Conservation (phyloP, 1,140 invertebrate genomes). For the Drosophila simulans region DNA sequence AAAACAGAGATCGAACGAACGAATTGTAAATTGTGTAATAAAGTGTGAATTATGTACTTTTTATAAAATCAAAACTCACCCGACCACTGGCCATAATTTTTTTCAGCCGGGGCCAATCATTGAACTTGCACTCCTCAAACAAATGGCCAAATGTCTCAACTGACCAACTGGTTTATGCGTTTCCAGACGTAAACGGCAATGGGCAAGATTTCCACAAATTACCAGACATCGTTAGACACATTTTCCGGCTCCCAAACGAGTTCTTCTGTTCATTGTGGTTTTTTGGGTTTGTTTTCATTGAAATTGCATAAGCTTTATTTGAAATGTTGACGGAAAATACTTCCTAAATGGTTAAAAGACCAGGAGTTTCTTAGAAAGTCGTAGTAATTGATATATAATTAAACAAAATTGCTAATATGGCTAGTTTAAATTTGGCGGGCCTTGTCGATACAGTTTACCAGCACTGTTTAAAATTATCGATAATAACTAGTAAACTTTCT, state of each 20-base stretch:
- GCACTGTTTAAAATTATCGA: slow-evolving; percentile 4
- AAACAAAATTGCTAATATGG: not conserved
- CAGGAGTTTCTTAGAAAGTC: slow-evolving; percentile 13
- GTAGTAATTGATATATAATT: slow-evolving; percentile 32
- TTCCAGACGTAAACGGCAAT: slow-evolving; percentile 31
- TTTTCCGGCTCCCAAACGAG: slow-evolving; percentile 71
- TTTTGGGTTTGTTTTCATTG: slow-evolving; percentile 44
- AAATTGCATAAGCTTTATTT: slow-evolving; percentile 60
- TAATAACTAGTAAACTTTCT: not conserved
- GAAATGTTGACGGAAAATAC: slow-evolving; percentile 42
- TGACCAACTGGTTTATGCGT: slow-evolving; percentile 68
- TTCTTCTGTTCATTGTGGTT: slow-evolving; percentile 27
- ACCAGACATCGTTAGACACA: slow-evolving; percentile 48
- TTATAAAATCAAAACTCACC: slow-evolving; percentile 74
- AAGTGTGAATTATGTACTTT: slow-evolving; percentile 83
- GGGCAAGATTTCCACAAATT: slow-evolving; percentile 32
- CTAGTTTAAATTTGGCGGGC: not conserved
- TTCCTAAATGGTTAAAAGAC: slow-evolving; percentile 64
- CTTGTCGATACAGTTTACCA: not conserved
- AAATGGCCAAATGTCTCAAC: slow-evolving; percentile 50
- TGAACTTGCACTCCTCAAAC: slow-evolving; percentile 68
- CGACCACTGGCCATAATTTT: slow-evolving; percentile 33
- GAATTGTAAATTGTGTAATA: slow-evolving; percentile 76
- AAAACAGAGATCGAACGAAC: slow-evolving; percentile 65
- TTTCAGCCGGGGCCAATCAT: slow-evolving; percentile 54